Base-by-base conservation (phyloP, 37 sponge, comb jelly and placozoan genomes). In the Geodia barretti region DNA sequence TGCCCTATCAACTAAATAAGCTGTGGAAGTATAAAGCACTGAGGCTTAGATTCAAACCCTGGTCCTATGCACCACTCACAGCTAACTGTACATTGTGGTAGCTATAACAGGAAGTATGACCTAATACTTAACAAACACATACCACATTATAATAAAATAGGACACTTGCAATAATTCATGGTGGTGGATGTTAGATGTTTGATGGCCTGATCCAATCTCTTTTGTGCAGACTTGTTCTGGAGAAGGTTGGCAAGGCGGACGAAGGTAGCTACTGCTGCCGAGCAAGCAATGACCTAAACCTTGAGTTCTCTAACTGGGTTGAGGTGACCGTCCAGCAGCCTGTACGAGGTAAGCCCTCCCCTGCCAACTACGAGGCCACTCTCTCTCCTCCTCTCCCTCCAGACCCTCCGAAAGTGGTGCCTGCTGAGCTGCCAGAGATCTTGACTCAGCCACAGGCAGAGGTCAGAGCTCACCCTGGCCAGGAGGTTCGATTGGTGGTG, bases 181-280 rank as follows among this genome's bases (percentile, higher is more conserved):
- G n/a, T n/a, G n/a, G n/a, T n/a, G n/a, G n/a, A n/a, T n/a, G n/a
- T n/a, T n/a, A n/a, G n/a, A n/a, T n/a, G n/a, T n/a, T n/a, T n/a
- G n/a, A n/a, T n/a, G n/a, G n/a, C n/a, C n/a, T n/a, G n/a, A n/a
- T n/a, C n/a, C n/a, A n/a, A n/a, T n/a, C 1, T 41, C 47, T 3
- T 47, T 47, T 14, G 25, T 33, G 24, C 37, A 63, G 28, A 26
- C 78, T 84, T 25, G 70, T 83, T 41, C 80, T 90, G 0, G 74
- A 75, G 1, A 47, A 75, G 1, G 76, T 90, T 9, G 9, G 28
- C 0, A 39, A n/a, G 64, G 66, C 73, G 3, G 78, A 87, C 70
- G 80, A 59, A 31, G 92, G 94, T 0, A 60, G 43, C 70, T 96
- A 96, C 80, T 84, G 81, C 81, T 96, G 97, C 60, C 60, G 97